These are phyloP conservation scores for Lasiommata megera DNA, from an alignment of 2,888 invertebrate species.

Conservation along the genomic window DNA sequence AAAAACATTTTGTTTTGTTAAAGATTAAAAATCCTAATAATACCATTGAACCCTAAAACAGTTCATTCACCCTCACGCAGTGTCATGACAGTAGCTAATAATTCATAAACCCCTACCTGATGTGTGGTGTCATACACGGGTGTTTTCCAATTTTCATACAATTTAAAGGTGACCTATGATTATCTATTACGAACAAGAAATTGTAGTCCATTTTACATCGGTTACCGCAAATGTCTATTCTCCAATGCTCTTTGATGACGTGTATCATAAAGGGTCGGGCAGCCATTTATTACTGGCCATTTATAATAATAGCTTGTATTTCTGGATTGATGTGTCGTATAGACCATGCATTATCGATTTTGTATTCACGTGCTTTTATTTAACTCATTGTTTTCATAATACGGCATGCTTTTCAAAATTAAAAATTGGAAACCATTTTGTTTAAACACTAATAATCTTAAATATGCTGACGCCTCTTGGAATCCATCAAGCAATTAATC, in stretches of 20 bases:
- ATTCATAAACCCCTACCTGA: not conserved
- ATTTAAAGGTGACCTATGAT: not conserved
- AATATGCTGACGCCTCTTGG: too few relatives aligned
- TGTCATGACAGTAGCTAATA: not conserved
- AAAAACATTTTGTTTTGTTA: too few relatives aligned
- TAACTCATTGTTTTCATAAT: too few relatives aligned
- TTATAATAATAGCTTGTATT: not conserved
- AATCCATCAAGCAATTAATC: too few relatives aligned
- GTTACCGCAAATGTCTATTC: not conserved
- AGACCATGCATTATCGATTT: not conserved
- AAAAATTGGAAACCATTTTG: too few relatives aligned
- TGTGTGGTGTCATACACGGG: not conserved
- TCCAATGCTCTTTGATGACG: not conserved
- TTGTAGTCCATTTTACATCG: conserved; percentile 5
- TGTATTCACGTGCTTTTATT: not conserved
- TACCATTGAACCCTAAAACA: not conserved
- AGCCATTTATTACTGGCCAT: not conserved
- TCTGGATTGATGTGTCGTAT: not conserved
- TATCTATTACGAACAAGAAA: not conserved
- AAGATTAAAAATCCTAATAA: not conserved
- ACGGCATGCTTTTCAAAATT: too few relatives aligned
- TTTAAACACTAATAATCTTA: too few relatives aligned
- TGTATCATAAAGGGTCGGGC: not conserved
- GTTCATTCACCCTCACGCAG: not conserved
- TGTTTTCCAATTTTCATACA: not conserved